Percentiles rank a stretch among this genome's conserved stretches.
Evolutionary conservation across 2,113 vertebrate species (phyloP).

Genomic region (Mystacornis crossleyi): DNA sequence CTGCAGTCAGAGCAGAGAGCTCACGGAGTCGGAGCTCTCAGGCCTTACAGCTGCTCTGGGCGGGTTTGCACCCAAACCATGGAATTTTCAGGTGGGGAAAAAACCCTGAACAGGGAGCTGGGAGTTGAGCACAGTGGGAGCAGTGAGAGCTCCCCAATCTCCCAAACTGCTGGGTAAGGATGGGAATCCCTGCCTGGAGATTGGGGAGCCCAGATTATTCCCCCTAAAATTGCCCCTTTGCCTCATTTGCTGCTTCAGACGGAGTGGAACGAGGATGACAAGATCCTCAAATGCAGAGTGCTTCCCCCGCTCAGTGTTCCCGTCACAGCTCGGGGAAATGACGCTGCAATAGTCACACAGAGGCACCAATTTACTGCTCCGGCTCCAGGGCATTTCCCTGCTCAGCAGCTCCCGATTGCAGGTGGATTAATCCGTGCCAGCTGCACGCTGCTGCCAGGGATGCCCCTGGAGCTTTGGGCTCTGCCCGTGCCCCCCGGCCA

Average conservation of each 20-base stretch:
- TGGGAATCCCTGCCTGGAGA: not conserved
- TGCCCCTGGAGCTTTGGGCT: not conserved
- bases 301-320: not conserved
- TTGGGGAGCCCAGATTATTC: no score
- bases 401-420: not conserved
- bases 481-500: not conserved
- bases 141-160: not conserved
- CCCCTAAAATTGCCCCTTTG: not conserved
- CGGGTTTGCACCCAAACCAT: not conserved
- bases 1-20: not conserved
- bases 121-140: not conserved
- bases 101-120: fast-evolving
- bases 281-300: not conserved
- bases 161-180: fast-evolving
- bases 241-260: not conserved
- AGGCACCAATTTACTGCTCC: not conserved
- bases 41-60: not conserved
- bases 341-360: not conserved
- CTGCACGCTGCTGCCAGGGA: not conserved
- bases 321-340: not conserved
- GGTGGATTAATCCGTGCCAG: not conserved
- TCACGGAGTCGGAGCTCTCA: not conserved
- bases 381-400: not conserved
- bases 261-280: not conserved
- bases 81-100: not conserved